Percentiles rank a stretch among this genome's conserved stretches.
Evolutionary conservation across 2,797 vertebrate genomes (phyloP).

Genomic region (Leucoraja ocellata): DNA sequence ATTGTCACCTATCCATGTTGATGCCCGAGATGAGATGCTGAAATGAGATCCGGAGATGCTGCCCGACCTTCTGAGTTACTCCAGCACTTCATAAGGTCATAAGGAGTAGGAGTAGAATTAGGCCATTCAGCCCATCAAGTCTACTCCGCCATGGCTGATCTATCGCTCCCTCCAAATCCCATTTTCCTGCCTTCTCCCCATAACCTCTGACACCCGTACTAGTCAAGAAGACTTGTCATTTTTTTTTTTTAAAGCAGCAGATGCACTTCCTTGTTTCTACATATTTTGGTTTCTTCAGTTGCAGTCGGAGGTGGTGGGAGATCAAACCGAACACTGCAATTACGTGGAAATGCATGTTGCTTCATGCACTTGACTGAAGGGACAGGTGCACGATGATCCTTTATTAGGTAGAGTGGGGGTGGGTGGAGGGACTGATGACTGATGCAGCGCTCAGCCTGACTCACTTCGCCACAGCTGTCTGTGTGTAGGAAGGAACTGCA

Average conservation of each 20-base stretch:
- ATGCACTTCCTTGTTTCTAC: background rate
- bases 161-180: background rate
- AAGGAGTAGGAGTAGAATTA: too few species aligned
- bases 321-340: conserved; percentile 24
- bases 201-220: too few species aligned
- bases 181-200: background rate
- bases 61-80: too few species aligned
- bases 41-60: too few species aligned
- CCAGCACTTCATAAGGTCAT: too few species aligned
- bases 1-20: too few species aligned
- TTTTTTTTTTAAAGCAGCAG: too few species aligned
- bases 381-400: conserved; percentile 20
- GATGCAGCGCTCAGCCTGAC: background rate
- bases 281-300: too few species aligned
- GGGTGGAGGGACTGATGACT: background rate
- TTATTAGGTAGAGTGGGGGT: background rate
- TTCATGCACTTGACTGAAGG: background rate
- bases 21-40: too few species aligned
- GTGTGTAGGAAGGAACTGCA: background rate
- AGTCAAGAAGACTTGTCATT: too few species aligned
- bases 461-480: conserved; percentile 15
- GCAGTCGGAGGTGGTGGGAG: background rate
- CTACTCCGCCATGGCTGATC: background rate
- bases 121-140: too few species aligned
- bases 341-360: conserved; percentile 12